Evolutionary conservation across 2,888 invertebrate species (phyloP).

Genomic region (Monochamus alternatus): DNA sequence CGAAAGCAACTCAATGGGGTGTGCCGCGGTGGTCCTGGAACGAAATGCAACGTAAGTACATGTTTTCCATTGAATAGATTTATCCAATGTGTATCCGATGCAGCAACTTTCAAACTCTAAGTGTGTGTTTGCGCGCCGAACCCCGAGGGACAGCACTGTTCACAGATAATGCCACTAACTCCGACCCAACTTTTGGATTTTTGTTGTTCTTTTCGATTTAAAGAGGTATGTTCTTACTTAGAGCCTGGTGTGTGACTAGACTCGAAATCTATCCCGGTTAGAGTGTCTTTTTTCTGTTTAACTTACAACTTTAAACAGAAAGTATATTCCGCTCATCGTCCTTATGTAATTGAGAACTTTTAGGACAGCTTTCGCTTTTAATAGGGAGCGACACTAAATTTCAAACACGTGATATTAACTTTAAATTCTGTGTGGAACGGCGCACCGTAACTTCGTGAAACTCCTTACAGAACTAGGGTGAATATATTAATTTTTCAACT

Average conservation of each 20-base stretch:
- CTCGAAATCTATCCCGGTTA: slow-evolving; percentile 58
- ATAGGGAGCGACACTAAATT: slow-evolving; percentile 33
- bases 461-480: slow-evolving; percentile 19
- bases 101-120: slow-evolving; percentile 61
- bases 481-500: slow-evolving; percentile 22
- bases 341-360: slow-evolving; percentile 51
- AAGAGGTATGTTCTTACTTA: slow-evolving; percentile 62
- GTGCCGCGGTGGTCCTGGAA: slow-evolving; percentile 24
- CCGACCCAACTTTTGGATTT: slow-evolving; percentile 63
- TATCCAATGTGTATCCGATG: slow-evolving; percentile 60
- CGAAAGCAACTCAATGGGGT: slow-evolving; percentile 42
- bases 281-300: slow-evolving; percentile 54
- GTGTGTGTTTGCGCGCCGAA: slow-evolving; percentile 60
- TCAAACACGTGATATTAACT: slow-evolving; percentile 26
- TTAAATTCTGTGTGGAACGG: slow-evolving; percentile 24
- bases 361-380: slow-evolving; percentile 48
- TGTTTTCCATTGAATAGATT: slow-evolving; percentile 58
- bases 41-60: slow-evolving; percentile 46
- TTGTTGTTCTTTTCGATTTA: slow-evolving; percentile 67
- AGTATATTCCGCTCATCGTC: slow-evolving; percentile 45
- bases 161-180: slow-evolving; percentile 66
- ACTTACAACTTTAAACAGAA: slow-evolving; percentile 47
- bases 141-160: slow-evolving; percentile 63
- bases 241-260: slow-evolving; percentile 64
- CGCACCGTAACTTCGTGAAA: slow-evolving; percentile 17